Evolutionary conservation across 2,113 vertebrate genomes (phyloP).

Genomic region (Dicentrarchus labrax): DNA sequence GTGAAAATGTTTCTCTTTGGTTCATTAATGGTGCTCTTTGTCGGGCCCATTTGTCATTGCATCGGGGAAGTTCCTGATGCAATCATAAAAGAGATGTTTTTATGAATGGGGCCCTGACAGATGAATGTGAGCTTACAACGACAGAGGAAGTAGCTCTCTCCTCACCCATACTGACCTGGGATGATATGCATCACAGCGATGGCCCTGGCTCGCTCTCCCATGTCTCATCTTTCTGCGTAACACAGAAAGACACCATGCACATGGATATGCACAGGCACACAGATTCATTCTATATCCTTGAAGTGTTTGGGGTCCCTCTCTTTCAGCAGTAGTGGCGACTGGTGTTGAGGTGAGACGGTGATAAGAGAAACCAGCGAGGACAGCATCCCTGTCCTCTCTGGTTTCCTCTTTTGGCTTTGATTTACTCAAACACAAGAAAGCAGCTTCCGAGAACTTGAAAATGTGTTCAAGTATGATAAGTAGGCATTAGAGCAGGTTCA

Average conservation of each 20-base stretch:
- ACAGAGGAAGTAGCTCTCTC: slow-evolving; percentile 72
- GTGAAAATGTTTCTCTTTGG: slow-evolving; percentile 58
- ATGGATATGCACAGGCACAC: slow-evolving; percentile 19
- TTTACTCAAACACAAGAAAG: slow-evolving; percentile 24
- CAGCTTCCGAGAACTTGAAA: slow-evolving; percentile 12
- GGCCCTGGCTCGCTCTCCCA: slow-evolving; percentile 45
- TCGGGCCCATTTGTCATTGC: slow-evolving; percentile 72
- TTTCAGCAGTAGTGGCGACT: slow-evolving; percentile 61
- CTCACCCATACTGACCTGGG: slow-evolving; percentile 47
- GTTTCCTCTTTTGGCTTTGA: slow-evolving; percentile 62
- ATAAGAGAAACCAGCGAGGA: slow-evolving; percentile 66
- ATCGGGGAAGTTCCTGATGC: slow-evolving; percentile 74
- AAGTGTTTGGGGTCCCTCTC: slow-evolving; percentile 61
- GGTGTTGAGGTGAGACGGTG: slow-evolving; percentile 64
- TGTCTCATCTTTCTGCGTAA: slow-evolving; percentile 64
- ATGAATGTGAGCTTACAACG: slow-evolving; percentile 75
- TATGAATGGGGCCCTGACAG: slow-evolving; percentile 80
- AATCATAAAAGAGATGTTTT: slow-evolving; percentile 83
- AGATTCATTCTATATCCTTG: slow-evolving; percentile 71
- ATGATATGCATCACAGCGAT: slow-evolving; percentile 65
- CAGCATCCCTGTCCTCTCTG: slow-evolving; percentile 44
- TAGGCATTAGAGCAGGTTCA: not conserved
- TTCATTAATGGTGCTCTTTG: slow-evolving; percentile 78
- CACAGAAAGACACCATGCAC: slow-evolving; percentile 37
- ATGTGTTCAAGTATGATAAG: slow-evolving; percentile 13